Evolutionary conservation across 2,888 invertebrate species (phyloP).

Genomic region (Terebella lapidaria): DNA sequence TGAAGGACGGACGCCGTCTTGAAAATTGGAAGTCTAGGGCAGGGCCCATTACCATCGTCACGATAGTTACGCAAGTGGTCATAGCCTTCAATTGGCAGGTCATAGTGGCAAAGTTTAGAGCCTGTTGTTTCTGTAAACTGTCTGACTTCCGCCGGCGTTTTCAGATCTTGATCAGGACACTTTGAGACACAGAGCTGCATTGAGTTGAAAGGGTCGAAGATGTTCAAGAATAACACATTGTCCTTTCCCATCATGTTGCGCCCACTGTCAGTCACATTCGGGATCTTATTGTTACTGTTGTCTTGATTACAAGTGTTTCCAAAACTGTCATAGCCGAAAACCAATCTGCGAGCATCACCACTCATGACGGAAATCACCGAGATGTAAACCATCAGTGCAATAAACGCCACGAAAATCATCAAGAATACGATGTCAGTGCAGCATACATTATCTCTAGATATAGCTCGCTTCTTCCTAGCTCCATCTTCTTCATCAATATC

Average conservation of each 20-base stretch:
- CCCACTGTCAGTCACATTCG: conserved; percentile 72
- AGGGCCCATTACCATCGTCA: conserved; percentile 61
- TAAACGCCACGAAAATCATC: conserved; percentile 57
- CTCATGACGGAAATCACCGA: conserved; percentile 78
- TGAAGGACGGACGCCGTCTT: conserved; percentile 76
- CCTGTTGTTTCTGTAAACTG: conserved; percentile 69
- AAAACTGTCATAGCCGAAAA: conserved; percentile 89
- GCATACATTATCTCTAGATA: conserved; percentile 38
- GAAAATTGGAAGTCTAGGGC: conserved; percentile 73
- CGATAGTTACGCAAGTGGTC: not conserved
- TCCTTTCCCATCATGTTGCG: conserved; percentile 65
- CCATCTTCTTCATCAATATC: too few relatives aligned
- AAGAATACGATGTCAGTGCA: conserved; percentile 61
- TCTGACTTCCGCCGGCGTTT: conserved; percentile 65
- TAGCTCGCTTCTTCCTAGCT: too few relatives aligned
- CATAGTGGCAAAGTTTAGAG: conserved; percentile 69
- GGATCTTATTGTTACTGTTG: conserved; percentile 66
- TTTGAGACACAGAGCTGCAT: conserved; percentile 83
- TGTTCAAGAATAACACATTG: conserved; percentile 78
- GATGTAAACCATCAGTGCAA: conserved; percentile 56
- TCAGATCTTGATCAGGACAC: conserved; percentile 71
- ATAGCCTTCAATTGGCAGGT: conserved; percentile 33
- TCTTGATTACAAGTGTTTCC: conserved; percentile 89
- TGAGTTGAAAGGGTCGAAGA: conserved; percentile 69
- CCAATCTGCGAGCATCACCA: conserved; percentile 65